phyloP scores from a whole-genome alignment of 2,888 invertebrate species.

The Balanococcus diminutus region DNA sequence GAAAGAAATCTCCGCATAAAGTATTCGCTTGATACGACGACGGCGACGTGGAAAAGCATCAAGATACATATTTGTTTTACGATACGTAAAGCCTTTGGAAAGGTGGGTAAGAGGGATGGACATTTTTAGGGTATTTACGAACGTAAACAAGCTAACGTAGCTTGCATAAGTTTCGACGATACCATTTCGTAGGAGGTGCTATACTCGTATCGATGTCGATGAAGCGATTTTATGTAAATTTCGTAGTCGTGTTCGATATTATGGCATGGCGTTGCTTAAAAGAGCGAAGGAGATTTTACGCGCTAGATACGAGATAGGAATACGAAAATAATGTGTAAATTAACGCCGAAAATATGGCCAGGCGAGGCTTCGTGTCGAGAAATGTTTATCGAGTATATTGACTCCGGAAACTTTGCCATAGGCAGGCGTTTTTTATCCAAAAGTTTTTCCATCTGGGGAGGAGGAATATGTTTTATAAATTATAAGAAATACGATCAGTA shows the following conservation, averaged over 20 bases:
- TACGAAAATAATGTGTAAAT: not conserved
- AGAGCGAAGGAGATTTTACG: not conserved
- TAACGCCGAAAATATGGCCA: not conserved
- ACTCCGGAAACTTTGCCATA: too few species aligned
- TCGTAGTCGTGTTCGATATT: not conserved
- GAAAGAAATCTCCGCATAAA: not conserved
- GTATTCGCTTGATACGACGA: not conserved
- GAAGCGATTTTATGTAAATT: not conserved
- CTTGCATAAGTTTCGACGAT: not conserved
- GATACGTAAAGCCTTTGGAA: not conserved
- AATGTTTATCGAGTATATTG: not conserved
- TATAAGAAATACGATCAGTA: not conserved
- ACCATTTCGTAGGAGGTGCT: too few species aligned
- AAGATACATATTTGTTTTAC: not conserved
- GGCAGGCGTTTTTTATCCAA: not conserved
- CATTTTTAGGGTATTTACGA: not conserved
- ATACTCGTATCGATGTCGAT: not conserved
- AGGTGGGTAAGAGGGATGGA: not conserved
- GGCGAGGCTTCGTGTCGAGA: not conserved
- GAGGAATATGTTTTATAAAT: not conserved
- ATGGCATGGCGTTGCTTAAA: not conserved
- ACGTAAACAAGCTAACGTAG: not conserved
- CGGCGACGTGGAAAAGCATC: not conserved
- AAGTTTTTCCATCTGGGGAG: not conserved
- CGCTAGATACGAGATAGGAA: not conserved